Percentiles rank a stretch among this genome's conserved stretches.
Evolutionary conservation across 2,888 invertebrate genomes (phyloP).

Genomic region (Agriotes lineatus): DNA sequence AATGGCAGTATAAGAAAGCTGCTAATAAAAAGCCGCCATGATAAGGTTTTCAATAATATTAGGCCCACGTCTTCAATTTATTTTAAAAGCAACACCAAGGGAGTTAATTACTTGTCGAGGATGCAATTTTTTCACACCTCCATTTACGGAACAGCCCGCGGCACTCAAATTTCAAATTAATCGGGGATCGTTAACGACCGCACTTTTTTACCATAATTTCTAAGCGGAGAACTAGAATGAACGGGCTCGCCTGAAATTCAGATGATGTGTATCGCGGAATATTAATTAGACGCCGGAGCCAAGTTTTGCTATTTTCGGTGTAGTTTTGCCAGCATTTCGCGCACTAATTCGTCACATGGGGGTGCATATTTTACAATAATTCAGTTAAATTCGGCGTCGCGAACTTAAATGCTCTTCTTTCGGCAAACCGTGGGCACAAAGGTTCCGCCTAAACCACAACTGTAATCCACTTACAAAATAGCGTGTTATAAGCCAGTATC

Average conservation of each 20-base stretch:
- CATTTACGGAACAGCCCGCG: conserved; percentile 13
- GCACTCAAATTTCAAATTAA: conserved; percentile 26
- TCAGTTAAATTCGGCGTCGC: conserved; percentile 27
- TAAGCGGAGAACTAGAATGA: neutral
- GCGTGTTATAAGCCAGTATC: conserved; percentile 41
- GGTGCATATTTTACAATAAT: conserved; percentile 39
- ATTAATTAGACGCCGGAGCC: neutral
- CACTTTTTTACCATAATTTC: conserved; percentile 1
- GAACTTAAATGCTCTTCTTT: conserved; percentile 33
- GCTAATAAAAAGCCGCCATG: neutral
- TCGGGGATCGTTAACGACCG: conserved; percentile 1
- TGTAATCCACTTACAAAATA: conserved; percentile 39
- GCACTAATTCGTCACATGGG: conserved; percentile 27
- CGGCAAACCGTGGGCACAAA: conserved; percentile 28
- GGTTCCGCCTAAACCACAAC: conserved; percentile 34
- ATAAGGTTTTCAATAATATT: conserved; percentile 13
- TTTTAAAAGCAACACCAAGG: conserved; percentile 22
- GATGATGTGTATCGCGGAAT: neutral
- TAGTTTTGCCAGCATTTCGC: conserved; percentile 17
- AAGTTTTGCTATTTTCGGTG: conserved; percentile 20
- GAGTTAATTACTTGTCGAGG: conserved; percentile 30
- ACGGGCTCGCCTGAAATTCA: neutral
- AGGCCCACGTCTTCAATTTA: conserved; percentile 31
- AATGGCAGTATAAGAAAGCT: neutral
- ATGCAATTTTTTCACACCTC: conserved; percentile 32